Percentiles rank a stretch among this genome's conserved stretches.
Evolutionary conservation across 2,797 vertebrate species (phyloP).

Genomic region (Phyllotis vaccarum): DNA sequence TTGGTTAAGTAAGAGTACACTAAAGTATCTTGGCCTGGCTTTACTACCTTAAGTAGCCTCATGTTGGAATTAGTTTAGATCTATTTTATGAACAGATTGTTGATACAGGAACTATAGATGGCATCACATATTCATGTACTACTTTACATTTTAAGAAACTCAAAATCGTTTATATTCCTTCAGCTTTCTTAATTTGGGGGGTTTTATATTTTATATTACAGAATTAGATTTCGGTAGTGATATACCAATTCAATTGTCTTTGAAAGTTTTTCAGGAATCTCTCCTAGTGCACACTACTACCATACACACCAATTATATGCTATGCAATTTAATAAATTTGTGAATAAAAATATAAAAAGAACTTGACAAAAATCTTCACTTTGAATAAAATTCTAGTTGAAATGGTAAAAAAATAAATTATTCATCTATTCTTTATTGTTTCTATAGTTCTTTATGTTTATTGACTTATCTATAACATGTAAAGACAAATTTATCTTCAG

Average conservation of each 20-base stretch:
- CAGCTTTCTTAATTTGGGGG: not conserved
- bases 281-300: not conserved
- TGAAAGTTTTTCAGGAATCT: not conserved
- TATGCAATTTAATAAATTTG: not conserved
- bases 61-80: slow-evolving; percentile 34
- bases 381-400: not conserved
- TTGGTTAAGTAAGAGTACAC: not conserved
- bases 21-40: not conserved
- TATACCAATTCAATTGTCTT: not conserved
- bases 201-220: not conserved
- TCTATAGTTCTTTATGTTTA: not conserved
- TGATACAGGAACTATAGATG: not conserved
- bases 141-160: slow-evolving; percentile 1
- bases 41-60: not conserved
- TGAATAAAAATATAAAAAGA: not conserved
- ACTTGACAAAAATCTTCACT: not conserved
- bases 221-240: not conserved
- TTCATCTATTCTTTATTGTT: not conserved
- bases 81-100: not conserved
- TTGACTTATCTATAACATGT: not conserved
- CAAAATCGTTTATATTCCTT: not conserved
- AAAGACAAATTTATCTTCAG: not conserved
- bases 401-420: slow-evolving; percentile 26
- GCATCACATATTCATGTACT: not conserved
- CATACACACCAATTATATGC: not conserved